These are phyloP conservation scores for Anabacerthia variegaticeps DNA, from an alignment of 2,797 vertebrate genomes.

Conservation along the genomic window DNA sequence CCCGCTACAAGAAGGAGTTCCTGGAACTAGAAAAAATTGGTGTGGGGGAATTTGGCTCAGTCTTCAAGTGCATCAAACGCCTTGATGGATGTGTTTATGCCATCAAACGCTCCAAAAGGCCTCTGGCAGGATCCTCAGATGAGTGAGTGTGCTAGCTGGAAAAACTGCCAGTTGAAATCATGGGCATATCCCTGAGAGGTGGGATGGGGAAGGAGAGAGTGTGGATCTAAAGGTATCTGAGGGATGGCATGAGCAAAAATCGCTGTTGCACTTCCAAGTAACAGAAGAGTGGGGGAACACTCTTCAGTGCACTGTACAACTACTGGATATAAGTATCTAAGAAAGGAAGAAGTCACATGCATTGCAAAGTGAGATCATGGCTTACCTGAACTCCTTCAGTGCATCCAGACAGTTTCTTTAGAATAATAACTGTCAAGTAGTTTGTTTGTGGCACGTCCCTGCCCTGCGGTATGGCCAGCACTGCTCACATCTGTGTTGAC, in stretches of 20 bases:
- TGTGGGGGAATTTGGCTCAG: conserved; percentile 91
- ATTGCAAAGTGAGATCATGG: not conserved
- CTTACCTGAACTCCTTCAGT: not conserved
- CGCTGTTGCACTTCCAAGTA: not conserved
- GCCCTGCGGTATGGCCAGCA: not conserved
- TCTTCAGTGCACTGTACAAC: not conserved
- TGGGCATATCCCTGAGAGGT: not conserved
- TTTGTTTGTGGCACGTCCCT: not conserved
- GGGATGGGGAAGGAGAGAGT: conserved; percentile 1
- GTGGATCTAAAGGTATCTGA: not conserved
- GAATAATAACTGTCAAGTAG: not conserved
- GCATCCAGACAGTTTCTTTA: not conserved
- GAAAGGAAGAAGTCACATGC: not conserved
- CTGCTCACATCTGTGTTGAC: not conserved
- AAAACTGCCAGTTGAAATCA: not conserved
- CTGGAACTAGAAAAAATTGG: conserved; percentile 92
- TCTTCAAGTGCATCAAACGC: conserved; percentile 96
- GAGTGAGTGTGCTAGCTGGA: conserved; percentile 85
- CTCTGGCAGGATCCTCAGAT: conserved; percentile 86
- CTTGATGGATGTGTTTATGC: conserved; percentile 96
- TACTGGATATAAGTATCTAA: not conserved
- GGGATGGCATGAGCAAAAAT: not conserved
- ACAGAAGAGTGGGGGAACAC: not conserved
- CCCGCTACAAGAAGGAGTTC: conserved; percentile 95
- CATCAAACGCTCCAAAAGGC: conserved; percentile 90